phyloP scores from a whole-genome alignment of 1,140 invertebrate species.

The Acromyrmex echinatior region DNA sequence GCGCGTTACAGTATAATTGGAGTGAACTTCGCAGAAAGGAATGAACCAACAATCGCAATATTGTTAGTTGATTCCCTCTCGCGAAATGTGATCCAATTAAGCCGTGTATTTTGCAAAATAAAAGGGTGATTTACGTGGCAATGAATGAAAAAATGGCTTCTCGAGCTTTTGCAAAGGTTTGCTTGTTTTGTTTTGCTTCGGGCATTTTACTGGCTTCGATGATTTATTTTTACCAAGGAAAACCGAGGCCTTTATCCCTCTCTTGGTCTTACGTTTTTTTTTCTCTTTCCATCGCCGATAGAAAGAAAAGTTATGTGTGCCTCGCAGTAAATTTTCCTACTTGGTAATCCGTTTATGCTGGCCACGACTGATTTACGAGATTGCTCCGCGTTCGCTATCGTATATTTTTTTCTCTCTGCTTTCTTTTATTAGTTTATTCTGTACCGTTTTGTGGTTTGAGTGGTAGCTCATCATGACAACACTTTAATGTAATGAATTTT shows the following conservation, averaged over 20 bases:
- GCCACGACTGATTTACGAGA: conserved; percentile 67
- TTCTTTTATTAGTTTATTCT: conserved; percentile 15
- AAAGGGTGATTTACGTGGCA: conserved; percentile 52
- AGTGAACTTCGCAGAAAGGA: conserved; percentile 19
- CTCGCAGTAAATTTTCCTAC: conserved; percentile 65
- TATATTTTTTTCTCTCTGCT: conserved; percentile 21
- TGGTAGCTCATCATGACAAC: neutral
- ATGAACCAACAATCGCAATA: conserved; percentile 38
- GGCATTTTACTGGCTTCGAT: conserved; percentile 45
- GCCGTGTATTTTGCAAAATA: conserved; percentile 44
- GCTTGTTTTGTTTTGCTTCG: conserved; percentile 48
- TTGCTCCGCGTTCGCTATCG: conserved; percentile 56
- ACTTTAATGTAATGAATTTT: conserved; percentile 29
- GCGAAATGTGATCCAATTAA: conserved; percentile 57
- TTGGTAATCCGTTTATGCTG: conserved; percentile 69
- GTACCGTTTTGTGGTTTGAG: conserved; percentile 4
- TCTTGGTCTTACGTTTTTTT: conserved; percentile 22
- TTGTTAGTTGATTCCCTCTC: conserved; percentile 27
- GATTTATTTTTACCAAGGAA: conserved; percentile 64
- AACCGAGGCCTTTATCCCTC: conserved; percentile 42
- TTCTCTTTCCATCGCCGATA: conserved; percentile 48
- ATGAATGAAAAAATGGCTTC: conserved; percentile 50
- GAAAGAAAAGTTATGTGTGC: conserved; percentile 67
- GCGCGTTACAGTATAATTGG: conserved; percentile 37
- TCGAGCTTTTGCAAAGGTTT: conserved; percentile 32